Conservation (phyloP, 1,140 invertebrate genomes). For the Eupristina koningsbergeri region DNA sequence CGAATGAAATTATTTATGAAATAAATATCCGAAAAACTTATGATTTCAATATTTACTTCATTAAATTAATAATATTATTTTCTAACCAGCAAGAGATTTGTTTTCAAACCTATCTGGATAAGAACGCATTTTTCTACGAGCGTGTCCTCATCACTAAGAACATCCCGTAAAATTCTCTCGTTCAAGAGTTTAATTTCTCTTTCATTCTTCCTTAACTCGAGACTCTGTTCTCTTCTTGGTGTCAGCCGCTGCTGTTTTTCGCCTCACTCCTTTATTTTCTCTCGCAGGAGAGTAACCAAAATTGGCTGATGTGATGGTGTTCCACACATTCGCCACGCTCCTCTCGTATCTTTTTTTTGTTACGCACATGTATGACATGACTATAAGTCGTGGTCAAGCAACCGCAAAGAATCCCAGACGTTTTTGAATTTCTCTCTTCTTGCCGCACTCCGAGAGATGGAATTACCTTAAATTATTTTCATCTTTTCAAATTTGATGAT, state of each 20-base stretch:
- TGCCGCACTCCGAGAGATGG: background rate
- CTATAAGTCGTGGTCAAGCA: slow-evolving; percentile 47
- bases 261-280: slow-evolving; percentile 13
- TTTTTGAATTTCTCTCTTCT: slow-evolving; percentile 35
- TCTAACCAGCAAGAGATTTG: too few relatives aligned
- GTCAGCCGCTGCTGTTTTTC: slow-evolving; percentile 8
- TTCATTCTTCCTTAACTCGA: slow-evolving; percentile 20
- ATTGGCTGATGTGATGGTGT: background rate
- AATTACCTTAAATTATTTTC: slow-evolving; percentile 50
- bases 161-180: background rate
- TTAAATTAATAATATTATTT: too few relatives aligned
- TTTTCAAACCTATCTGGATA: background rate
- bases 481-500: slow-evolving; percentile 44
- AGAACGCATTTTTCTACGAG: slow-evolving; percentile 5
- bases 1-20: too few relatives aligned
- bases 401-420: slow-evolving; percentile 43
- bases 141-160: background rate
- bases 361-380: slow-evolving; percentile 43
- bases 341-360: slow-evolving; percentile 32
- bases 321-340: slow-evolving; percentile 17
- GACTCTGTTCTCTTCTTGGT: slow-evolving; percentile 29
- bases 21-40: too few relatives aligned
- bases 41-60: too few relatives aligned
- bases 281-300: background rate
- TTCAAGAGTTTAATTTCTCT: slow-evolving; percentile 26